Evolutionary conservation across 1,140 invertebrate species (phyloP), one percentile per base, ranked within the genome.

Genomic region (Dendroctonus valens): DNA sequence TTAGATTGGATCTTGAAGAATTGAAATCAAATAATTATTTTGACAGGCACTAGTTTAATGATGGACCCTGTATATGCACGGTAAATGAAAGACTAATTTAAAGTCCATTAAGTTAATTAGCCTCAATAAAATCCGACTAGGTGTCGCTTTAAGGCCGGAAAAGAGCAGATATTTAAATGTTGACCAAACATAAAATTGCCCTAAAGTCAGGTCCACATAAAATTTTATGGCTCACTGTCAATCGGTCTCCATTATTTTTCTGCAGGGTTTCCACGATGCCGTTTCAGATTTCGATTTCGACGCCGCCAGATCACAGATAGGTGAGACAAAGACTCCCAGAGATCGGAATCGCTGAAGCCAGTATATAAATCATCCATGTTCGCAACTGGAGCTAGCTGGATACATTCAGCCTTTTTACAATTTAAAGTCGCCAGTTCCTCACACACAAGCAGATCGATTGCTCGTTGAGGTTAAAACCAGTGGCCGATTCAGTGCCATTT

Each of bases 301-400:
- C 15, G 41, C n/a, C 26, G 49, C 59, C 4, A 41, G 39, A 52
- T 52, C 49, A 7, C 15, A 41, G 39, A 63, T 44, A 44, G 50
- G 51, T 42, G 41, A 63, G 51, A 53, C 60, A 54, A 63, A 53
- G 60, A 53, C 38, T 39, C 42, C n/a, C 8, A 59, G 38, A 48
- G 57, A 59, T 11, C 44, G 41, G 60, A 14, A 46, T 41, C 41
- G 39, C 46, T 26, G 6, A 60, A 60, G 51, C 48, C 46, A 50
- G 15, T 60, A 49, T 52, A 63, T 63, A 63, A 54, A 63, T 63
- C 60, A 63, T 63, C 49, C 41, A 52, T 54, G 60, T 63, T 63
- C 60, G 50, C 60, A 63, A 63, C 46, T 63, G 60, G 51, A 63
- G 54, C 50, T 53, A 54, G 60, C 26, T 26, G 26, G 26, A 26